Conservation (phyloP, 2,797 vertebrate species). For the Cephalopachus bancanus region DNA sequence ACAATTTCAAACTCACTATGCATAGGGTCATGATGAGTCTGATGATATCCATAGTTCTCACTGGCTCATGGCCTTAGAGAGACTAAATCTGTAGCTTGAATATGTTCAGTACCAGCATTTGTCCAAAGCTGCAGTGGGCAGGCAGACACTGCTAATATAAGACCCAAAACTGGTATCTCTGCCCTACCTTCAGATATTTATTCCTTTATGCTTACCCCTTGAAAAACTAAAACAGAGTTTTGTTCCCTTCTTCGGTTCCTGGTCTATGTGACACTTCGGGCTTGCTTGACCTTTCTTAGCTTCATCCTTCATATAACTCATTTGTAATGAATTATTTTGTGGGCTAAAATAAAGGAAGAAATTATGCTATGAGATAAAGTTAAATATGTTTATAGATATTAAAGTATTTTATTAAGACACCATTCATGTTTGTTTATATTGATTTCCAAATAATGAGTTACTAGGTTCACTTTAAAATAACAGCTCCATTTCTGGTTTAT, state of each 20-base stretch:
- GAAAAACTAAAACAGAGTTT: background rate
- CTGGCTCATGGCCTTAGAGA: background rate
- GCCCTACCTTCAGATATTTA: background rate
- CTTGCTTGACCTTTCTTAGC: background rate
- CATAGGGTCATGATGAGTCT: background rate
- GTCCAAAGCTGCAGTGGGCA: background rate
- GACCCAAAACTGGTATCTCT: background rate
- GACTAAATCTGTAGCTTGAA: background rate
- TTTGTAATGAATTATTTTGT: background rate
- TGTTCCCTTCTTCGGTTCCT: background rate
- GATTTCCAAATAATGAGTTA: constrained; percentile 18
- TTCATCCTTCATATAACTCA: background rate
- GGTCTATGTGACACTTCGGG: background rate
- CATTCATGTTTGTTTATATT: constrained; percentile 39
- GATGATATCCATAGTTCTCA: background rate
- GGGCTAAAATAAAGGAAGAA: constrained; percentile 37
- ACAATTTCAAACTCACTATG: background rate
- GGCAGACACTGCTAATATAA: background rate
- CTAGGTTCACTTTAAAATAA: constrained; percentile 3
- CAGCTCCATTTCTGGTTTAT: constrained; percentile 24
- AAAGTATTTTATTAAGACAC: background rate
- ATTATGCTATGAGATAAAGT: background rate
- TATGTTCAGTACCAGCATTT: background rate
- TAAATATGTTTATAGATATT: background rate
- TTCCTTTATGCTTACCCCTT: background rate